These are phyloP conservation scores for Tetrax tetrax DNA, from an alignment of 2,113 vertebrate genomes.

Conservation along the genomic window DNA sequence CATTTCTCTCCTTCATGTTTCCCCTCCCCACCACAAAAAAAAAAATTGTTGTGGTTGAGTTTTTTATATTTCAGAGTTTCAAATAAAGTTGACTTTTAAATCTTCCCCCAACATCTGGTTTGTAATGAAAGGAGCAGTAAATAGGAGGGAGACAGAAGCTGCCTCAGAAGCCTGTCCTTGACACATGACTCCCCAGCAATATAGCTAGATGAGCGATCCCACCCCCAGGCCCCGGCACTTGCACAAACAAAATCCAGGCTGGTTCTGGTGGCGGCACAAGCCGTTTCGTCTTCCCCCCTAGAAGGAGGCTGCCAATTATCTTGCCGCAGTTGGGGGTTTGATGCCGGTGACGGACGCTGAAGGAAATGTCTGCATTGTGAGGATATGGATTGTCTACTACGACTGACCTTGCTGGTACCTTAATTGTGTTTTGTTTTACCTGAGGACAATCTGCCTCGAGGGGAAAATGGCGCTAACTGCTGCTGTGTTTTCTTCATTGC, in stretches of 20 bases:
- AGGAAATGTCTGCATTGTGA: slow-evolving; percentile 28
- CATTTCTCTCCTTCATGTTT: slow-evolving; percentile 55
- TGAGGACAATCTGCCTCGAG: slow-evolving; percentile 5
- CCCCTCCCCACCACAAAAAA: slow-evolving; percentile 34
- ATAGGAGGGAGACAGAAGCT: slow-evolving; percentile 26
- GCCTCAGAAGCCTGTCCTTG: slow-evolving; percentile 30
- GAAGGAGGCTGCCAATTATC: slow-evolving; percentile 42
- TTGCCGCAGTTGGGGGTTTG: background rate
- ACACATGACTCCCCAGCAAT: slow-evolving; percentile 2
- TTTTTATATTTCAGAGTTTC: slow-evolving; percentile 44
- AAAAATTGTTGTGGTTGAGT: background rate
- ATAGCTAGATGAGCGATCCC: background rate
- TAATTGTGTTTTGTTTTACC: slow-evolving; percentile 46
- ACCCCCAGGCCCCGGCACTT: slow-evolving; percentile 9
- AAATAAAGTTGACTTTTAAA: slow-evolving; percentile 60
- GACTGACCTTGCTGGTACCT: slow-evolving; percentile 21
- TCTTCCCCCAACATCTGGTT: slow-evolving; percentile 41
- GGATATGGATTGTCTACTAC: slow-evolving; percentile 9
- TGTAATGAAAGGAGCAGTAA: slow-evolving; percentile 37
- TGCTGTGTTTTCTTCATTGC: slow-evolving; percentile 14
- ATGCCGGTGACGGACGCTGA: slow-evolving; percentile 17
- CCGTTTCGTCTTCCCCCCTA: background rate
- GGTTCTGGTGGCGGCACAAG: background rate
- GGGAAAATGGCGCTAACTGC: slow-evolving; percentile 2
- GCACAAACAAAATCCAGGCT: slow-evolving; percentile 27